A percentile compares a stretch with the other conserved stretches of the same genome.
phyloP scores from a whole-genome alignment of 2,113 vertebrate genomes.

The Morone chrysops region DNA sequence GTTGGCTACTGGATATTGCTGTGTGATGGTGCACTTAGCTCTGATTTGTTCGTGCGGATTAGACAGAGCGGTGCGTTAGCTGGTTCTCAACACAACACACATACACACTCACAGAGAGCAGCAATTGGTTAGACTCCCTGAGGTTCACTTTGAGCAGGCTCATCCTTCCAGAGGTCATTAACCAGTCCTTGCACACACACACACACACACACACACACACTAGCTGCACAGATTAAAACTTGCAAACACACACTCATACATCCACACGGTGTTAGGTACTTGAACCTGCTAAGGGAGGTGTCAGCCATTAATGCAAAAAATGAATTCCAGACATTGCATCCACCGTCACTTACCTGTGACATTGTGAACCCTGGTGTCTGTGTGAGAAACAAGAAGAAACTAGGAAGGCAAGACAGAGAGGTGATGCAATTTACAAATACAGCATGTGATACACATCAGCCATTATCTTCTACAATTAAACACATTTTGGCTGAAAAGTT shows the following conservation, averaged over 20 bases:
- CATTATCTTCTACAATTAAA: too few species aligned
- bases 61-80: conserved; percentile 57
- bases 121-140: conserved; percentile 70
- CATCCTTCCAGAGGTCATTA: conserved; percentile 79
- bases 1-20: conserved; percentile 37
- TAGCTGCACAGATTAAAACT: conserved; percentile 20
- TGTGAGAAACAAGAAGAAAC: background rate
- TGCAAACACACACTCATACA: conserved; percentile 25
- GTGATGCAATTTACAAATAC: background rate
- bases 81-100: conserved; percentile 21
- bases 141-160: conserved; percentile 76
- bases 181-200: conserved; percentile 42
- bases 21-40: conserved; percentile 43
- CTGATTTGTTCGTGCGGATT: conserved; percentile 73
- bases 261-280: conserved; percentile 46
- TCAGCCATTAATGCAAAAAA: conserved; percentile 69
- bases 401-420: background rate
- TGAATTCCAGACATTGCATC: conserved; percentile 62
- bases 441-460: background rate
- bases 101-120: conserved; percentile 4
- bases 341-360: conserved; percentile 55
- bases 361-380: conserved; percentile 44
- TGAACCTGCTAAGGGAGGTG: conserved; percentile 55
- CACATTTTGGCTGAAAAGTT: too few species aligned
- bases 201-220: conserved; percentile 35